Evolutionary conservation across 2,888 invertebrate species (phyloP), one percentile per base, ranked within the genome.

Genomic region (Cosmia pyralina): DNA sequence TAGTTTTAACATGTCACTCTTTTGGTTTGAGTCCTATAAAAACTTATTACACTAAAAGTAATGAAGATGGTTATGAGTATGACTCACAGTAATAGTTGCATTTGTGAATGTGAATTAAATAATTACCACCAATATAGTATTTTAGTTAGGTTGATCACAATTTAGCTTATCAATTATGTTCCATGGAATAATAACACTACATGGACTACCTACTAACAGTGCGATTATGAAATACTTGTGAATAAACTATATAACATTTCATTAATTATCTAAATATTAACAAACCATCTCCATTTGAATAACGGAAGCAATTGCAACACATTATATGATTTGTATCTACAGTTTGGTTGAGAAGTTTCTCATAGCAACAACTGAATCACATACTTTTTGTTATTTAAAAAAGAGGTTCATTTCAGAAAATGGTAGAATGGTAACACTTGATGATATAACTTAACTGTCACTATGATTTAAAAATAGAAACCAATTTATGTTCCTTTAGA

Each of bases 381-480:
- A 79, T 53, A 52, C 46, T 73, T 73, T 65, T 76, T 62, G 55
- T 55, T 57, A n/a, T 28, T 38, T 34, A 69, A 15, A 64, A 65
- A 75, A 68, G 62, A 71, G 68, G 58, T 81, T 64, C 0, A 59
- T 22, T 55, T 5, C 48, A 13, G 3, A 50, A 53, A 63, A 22
- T 66, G 11, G 4, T 69, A 73, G 13, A 63, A 72, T 79, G 79
- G 85, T 77, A 87, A 87, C 83, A 79, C 77, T 77, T 52, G 17
- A 59, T 55, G 17, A 72, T 70, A 72, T 63, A 8, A 68, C 55
- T 59, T 72, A 75, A 52, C 72, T 86, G 85, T 87, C 88, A 87
- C n/a, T 75, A 44, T 83, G 71, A 62, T 94, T 94, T 87, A 90
- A 94, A 94, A 90, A 90, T 91, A 88, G 93, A 94, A 94, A 91